phyloP scores from a whole-genome alignment of 2,797 vertebrate species.

The Staurois parvus region DNA sequence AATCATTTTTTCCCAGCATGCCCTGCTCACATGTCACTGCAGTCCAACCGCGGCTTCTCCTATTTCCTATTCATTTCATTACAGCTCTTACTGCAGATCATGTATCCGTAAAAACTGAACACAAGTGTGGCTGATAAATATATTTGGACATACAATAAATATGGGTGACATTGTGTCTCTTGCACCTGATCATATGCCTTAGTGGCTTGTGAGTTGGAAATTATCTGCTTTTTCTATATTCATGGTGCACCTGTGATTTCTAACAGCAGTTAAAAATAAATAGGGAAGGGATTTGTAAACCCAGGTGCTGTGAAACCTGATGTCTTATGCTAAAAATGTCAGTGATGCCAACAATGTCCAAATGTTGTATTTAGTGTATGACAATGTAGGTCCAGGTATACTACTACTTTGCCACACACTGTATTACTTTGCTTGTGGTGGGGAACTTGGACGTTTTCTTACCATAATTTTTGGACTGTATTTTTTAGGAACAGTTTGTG shows the following conservation, averaged over 20 bases:
- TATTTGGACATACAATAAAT: constrained; percentile 2
- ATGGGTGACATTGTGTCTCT: constrained; percentile 6
- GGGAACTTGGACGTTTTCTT: no score
- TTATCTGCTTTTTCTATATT: neutral
- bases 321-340: neutral
- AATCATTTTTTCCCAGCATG: neutral
- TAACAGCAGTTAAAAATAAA: neutral
- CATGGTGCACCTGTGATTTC: neutral
- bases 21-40: neutral
- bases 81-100: neutral
- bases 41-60: neutral
- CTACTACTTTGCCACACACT: no score
- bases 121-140: constrained; percentile 22
- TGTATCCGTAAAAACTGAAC: constrained; percentile 18
- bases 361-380: no score
- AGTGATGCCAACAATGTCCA: no score
- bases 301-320: neutral
- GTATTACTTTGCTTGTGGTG: no score
- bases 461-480: no score
- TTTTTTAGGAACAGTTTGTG: no score
- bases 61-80: constrained; percentile 29
- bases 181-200: constrained; percentile 20
- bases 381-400: no score
- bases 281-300: neutral
- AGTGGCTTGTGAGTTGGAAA: neutral